phyloP scores from a whole-genome alignment of 2,113 vertebrate genomes.

The Clarias gariepinus region DNA sequence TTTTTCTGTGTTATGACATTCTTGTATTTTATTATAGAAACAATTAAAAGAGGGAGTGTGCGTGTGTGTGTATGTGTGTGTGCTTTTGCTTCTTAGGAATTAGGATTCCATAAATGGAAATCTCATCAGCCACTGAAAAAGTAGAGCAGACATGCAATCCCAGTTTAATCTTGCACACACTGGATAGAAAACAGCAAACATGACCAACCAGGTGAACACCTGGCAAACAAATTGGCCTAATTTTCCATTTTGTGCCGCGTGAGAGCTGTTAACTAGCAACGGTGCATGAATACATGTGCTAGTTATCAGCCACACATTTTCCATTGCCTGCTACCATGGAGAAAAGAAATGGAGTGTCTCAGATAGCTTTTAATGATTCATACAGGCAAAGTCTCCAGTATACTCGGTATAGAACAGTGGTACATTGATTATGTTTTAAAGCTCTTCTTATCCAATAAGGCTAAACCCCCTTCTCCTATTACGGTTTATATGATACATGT shows the following conservation, averaged over 20 bases:
- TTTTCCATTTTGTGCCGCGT: slow-evolving; percentile 27
- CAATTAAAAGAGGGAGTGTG: background rate
- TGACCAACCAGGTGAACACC: slow-evolving; percentile 37
- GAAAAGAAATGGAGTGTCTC: background rate
- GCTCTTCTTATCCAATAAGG: background rate
- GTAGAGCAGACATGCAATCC: slow-evolving; percentile 15
- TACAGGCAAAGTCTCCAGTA: slow-evolving; percentile 25
- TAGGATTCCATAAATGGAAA: background rate
- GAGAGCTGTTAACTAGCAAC: slow-evolving; percentile 46
- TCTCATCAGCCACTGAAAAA: background rate
- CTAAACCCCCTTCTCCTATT: background rate
- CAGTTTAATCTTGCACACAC: slow-evolving; percentile 20
- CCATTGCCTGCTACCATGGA: background rate
- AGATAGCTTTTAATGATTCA: slow-evolving; percentile 17
- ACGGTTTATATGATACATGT: background rate
- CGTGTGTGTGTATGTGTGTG: too few species aligned
- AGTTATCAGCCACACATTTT: slow-evolving; percentile 22
- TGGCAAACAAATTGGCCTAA: slow-evolving; percentile 35
- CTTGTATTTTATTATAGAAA: slow-evolving; percentile 4
- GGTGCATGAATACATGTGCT: slow-evolving; percentile 19
- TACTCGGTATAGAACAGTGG: background rate
- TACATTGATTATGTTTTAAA: background rate
- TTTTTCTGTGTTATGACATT: background rate
- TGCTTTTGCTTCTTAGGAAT: background rate
- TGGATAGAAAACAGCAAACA: slow-evolving; percentile 19